These are phyloP conservation scores for Holcopasites calliopsidis DNA, from an alignment of 1,140 invertebrate genomes.

Conservation along the genomic window DNA sequence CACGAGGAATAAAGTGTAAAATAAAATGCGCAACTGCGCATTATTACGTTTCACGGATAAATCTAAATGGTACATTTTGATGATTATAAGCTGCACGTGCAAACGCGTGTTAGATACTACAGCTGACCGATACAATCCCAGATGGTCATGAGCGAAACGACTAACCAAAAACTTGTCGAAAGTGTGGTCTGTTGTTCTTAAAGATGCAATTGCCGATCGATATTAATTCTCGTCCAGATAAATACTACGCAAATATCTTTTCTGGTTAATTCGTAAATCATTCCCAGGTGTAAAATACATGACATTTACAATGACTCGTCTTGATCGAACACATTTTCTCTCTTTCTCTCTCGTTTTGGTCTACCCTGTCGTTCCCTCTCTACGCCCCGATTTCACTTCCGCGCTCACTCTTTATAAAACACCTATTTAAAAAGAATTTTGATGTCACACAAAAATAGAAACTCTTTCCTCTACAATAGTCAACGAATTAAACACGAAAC, in stretches of 20 bases:
- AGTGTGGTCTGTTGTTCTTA: not conserved
- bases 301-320: conserved; percentile 67
- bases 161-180: conserved; percentile 48
- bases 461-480: not conserved
- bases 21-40: too few relatives aligned
- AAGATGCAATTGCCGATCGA: conserved; percentile 13
- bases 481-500: conserved; percentile 8
- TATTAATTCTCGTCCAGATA: conserved; percentile 31
- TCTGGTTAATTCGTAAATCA: conserved; percentile 63
- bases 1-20: too few relatives aligned
- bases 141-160: conserved; percentile 45
- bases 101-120: conserved; percentile 38
- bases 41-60: not conserved
- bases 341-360: conserved; percentile 14
- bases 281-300: conserved; percentile 68
- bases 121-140: conserved; percentile 50
- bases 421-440: too few relatives aligned
- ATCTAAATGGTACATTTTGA: not conserved
- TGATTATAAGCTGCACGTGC: conserved; percentile 22
- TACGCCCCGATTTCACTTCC: not conserved
- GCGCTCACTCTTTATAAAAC: not conserved
- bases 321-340: conserved; percentile 54
- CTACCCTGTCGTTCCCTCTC: not conserved
- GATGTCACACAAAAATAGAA: conserved; percentile 5
- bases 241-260: conserved; percentile 57